Evolutionary conservation across 2,113 vertebrate genomes (phyloP), one percentile per base, ranked within the genome.

Genomic region (Saccopteryx bilineata): DNA sequence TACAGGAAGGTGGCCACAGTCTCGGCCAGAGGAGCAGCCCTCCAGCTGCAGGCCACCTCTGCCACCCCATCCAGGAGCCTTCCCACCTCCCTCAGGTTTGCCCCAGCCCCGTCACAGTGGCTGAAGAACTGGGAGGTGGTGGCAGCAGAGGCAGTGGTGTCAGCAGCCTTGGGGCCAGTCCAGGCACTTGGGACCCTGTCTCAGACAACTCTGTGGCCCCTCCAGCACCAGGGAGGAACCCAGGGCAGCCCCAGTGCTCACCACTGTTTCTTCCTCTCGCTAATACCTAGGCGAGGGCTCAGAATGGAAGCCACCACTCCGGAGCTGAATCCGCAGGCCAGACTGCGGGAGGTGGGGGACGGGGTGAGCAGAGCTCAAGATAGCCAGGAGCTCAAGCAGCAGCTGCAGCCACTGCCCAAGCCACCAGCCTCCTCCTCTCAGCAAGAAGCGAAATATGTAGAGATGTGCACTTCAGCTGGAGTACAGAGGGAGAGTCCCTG

Each of bases 151-250:
- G 26, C 87, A 0, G 83, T 17, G 12, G 91, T 63, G 90, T 84
- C 95, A 72, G 7, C 31, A 63, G 94, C 66, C 52, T 89, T 88
- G 95, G 84, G 92, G 65, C 39, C 80, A 9, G 54, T 74, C 94
- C 90, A 26, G 94, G 87, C 94, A 75, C 95, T 72, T 84, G 95
- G 88, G 63, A 71, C 81, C 74, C 72, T 96, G 90, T 97, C 91
- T 86, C 84, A 39, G 92, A 96, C 75, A 87, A 96, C 95, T 94
- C 97, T 97, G 96, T 97, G 92, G 96, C 79, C 87, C 91, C 94
- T 91, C 65, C 98, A 96, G 98, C 97, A 97, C 78, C 98, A 93
- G 97, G 97, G 97, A 97, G 93, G 98, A 97, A 98, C 98, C 97
- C 90, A 94, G 97, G 94, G 26, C 84, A 21, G 72, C 39, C 81